These are phyloP conservation scores for Otocyon megalotis DNA, from an alignment of 2,113 vertebrate species.

Conservation along the genomic window DNA sequence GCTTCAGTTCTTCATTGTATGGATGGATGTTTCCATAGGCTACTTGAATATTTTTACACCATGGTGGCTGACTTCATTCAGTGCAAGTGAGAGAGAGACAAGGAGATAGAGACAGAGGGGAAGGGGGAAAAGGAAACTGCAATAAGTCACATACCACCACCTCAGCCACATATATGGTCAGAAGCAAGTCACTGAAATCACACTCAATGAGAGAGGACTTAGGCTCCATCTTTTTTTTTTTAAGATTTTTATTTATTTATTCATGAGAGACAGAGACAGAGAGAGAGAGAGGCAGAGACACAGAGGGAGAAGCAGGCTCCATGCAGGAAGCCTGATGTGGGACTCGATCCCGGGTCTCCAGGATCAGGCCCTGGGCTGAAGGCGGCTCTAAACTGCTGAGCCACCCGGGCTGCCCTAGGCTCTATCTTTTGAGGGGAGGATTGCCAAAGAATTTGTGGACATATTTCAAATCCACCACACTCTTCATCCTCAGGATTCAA, in stretches of 20 bases:
- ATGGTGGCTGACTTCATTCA: neutral
- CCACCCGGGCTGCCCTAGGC: too few relatives aligned
- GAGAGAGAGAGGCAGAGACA: too few relatives aligned
- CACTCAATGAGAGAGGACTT: neutral
- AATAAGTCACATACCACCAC: neutral
- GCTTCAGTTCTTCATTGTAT: neutral
- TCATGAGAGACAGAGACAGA: too few relatives aligned
- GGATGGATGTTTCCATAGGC: neutral
- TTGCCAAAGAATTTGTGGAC: neutral
- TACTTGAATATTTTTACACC: neutral
- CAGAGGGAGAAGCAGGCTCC: too few relatives aligned
- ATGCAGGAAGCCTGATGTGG: too few relatives aligned
- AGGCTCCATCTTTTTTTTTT: neutral
- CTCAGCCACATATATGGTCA: neutral
- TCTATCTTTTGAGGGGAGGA: neutral
- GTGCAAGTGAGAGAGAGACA: neutral
- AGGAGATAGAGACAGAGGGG: neutral
- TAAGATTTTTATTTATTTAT: too few relatives aligned
- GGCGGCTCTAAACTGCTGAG: too few relatives aligned
- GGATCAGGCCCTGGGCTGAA: too few relatives aligned
- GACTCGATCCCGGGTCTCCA: too few relatives aligned
- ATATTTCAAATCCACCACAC: neutral
- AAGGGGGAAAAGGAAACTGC: neutral
- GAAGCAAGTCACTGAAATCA: neutral
- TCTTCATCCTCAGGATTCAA: neutral